Conservation (phyloP, 2,797 vertebrate species). For the Argya squamiceps region DNA sequence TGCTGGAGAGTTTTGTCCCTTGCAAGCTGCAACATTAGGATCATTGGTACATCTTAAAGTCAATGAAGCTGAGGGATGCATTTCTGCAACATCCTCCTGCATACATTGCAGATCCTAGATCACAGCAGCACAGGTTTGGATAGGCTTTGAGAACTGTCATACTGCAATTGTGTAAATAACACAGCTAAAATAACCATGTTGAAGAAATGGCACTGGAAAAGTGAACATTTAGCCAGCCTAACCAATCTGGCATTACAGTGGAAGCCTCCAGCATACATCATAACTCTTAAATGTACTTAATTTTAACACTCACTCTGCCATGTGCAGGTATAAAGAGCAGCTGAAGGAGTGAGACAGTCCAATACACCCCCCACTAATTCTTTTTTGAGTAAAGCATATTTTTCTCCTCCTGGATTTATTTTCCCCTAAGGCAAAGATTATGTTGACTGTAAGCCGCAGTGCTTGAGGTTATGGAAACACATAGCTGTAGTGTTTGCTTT, state of each 20-base stretch:
- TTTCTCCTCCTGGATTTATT: background rate
- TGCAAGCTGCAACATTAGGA: background rate
- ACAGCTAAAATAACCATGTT: background rate
- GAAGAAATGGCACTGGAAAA: background rate
- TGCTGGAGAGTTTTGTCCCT: background rate
- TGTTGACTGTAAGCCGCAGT: background rate
- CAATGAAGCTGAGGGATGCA: background rate
- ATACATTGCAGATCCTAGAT: background rate
- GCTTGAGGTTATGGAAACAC: background rate
- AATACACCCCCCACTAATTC: rapidly evolving
- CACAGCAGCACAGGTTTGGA: background rate
- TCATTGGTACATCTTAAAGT: background rate
- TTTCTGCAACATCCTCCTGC: background rate
- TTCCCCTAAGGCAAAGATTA: background rate
- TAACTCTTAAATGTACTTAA: background rate
- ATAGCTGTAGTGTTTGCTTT: background rate
- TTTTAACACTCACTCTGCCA: background rate
- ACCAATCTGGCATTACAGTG: background rate
- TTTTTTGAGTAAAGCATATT: background rate
- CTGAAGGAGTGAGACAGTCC: background rate
- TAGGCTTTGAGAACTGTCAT: background rate
- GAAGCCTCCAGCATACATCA: background rate
- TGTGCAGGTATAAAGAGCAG: background rate
- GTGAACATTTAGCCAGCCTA: background rate
- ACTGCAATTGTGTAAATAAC: background rate